Evolutionary conservation across 2,113 vertebrate species (phyloP), one percentile per base, ranked within the genome.

Genomic region (Xiphophorus maculatus): DNA sequence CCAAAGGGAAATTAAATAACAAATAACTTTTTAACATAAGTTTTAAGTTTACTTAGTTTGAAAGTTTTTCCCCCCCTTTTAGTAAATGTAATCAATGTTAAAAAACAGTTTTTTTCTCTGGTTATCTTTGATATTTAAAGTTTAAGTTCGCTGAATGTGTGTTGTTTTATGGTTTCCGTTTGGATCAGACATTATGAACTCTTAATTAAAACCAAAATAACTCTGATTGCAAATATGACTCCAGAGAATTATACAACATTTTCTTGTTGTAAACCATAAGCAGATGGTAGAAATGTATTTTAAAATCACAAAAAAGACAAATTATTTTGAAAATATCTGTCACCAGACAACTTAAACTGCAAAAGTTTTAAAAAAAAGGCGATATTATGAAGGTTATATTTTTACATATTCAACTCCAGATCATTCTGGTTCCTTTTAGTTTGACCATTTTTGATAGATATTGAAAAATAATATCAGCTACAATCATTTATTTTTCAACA

Each of bases 401-500:
- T 33, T 15, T 40, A 9, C 17, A 65, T 3, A n/a, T 44, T 27
- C 4, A 17, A 37, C 19, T n/a, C 6, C 27, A 29, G n/a, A 42
- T 67, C 9, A n/a, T 9, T n/a, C 3, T 25, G 51, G 51, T 6
- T 54, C 8, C 28, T 30, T 48, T 51, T 30, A 30, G 27, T 15
- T n/a, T 12, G 27, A 69, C 5, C 17, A 5, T 17, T 68, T 10
- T 27, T 44, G 19, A 48, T 5, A 29, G 5, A 6, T 30, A 14
- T 3, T 25, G 27, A 48, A 48, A 44, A 44, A 19, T 51, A 48
- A 40, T 42, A 4, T 33, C 7, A 58, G 28, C 51, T 25, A 54
- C 44, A 48, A 17, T 10, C 35, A 70, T 73, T 27, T 22, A 35
- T 60, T 62, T 67, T 19, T 32, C 35, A 69, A 77, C 19, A n/a